Evolutionary conservation across 2,113 vertebrate species (phyloP), one percentile per base, ranked within the genome.

Genomic region (Megalops atlanticus): DNA sequence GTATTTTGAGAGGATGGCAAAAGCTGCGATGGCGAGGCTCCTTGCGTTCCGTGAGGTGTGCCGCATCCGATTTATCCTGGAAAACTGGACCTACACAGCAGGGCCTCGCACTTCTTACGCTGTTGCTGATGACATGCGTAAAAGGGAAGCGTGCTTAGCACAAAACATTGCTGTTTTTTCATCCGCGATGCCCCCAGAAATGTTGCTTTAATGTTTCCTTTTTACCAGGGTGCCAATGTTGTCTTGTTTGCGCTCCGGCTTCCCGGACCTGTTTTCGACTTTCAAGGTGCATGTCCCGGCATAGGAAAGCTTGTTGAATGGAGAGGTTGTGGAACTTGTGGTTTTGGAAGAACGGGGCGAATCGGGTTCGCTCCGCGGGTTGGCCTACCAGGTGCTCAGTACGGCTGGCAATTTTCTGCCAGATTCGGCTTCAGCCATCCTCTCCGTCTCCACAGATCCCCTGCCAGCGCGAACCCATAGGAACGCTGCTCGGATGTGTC

Each of bases 401-500:
- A 40, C 3, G 2, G 64, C 54, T 40, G 33, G 15, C 35, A 33
- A 38, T 16, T 16, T 18, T 8, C 16, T 43, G 41, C 43, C 72
- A 35, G 15, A 14, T 15, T 35, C 27, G 21, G 69, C 43, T 68
- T 6, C 49, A 2, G 38, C 74, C 76, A 39, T 49, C 78, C 27
- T 3, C 39, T 75, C 69, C 76, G 70, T 84, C 31, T 75, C 80
- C 77, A 54, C 39, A 35, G n/a, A 77, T 47, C 8, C 38, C 35
- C 78, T 40, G 68, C 74, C 74, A 47, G n/a, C 49, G 73, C 49
- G 73, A 43, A 70, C 54, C 64, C 76, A 74, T 47, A 43, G 83
- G 82, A 84, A 86, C 77, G 84, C 82, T 70, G 82, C 58, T 88
- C 73, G 84, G 77, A 85, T 78, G 79, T 80, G 81, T 82, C 82